phyloP scores from a whole-genome alignment of 2,888 invertebrate species.

The Phasia obesa region DNA sequence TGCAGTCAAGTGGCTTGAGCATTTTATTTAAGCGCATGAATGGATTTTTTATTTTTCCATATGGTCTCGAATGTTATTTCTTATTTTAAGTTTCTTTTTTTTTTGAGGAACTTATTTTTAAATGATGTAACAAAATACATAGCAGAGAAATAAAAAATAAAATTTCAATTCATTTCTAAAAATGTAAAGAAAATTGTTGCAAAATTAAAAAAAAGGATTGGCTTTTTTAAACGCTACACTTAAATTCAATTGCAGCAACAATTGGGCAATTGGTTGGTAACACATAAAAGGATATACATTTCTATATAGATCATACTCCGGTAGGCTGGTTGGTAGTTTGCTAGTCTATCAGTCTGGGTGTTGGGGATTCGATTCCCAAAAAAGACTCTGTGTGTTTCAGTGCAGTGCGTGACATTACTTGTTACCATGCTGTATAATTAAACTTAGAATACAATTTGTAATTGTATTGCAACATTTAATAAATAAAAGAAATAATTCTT shows the following conservation, averaged over 20 bases:
- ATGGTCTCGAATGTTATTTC: conserved; percentile 79
- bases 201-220: conserved; percentile 76
- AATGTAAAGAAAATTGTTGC: conserved; percentile 79
- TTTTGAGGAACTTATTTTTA: conserved; percentile 49
- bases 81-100: conserved; percentile 73
- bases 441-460: too few relatives aligned
- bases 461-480: too few relatives aligned
- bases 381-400: too few relatives aligned
- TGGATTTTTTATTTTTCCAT: conserved; percentile 75
- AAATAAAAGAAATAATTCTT: too few relatives aligned
- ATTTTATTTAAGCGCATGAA: conserved; percentile 80
- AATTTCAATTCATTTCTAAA: conserved; percentile 78
- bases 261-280: not conserved
- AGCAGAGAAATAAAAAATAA: conserved; percentile 69
- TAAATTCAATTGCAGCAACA: not conserved
- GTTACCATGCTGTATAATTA: too few relatives aligned
- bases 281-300: not conserved
- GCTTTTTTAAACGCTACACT: conserved; percentile 28
- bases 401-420: too few relatives aligned
- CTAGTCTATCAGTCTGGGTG: too few relatives aligned
- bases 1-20: conserved; percentile 79
- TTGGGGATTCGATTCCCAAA: too few relatives aligned
- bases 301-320: too few relatives aligned
- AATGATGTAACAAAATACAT: conserved; percentile 65
- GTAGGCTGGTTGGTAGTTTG: too few relatives aligned